Percentiles rank a stretch among this genome's conserved stretches.
Conservation (phyloP, 1,140 invertebrate genomes). For the Drosophila funebris region DNA sequence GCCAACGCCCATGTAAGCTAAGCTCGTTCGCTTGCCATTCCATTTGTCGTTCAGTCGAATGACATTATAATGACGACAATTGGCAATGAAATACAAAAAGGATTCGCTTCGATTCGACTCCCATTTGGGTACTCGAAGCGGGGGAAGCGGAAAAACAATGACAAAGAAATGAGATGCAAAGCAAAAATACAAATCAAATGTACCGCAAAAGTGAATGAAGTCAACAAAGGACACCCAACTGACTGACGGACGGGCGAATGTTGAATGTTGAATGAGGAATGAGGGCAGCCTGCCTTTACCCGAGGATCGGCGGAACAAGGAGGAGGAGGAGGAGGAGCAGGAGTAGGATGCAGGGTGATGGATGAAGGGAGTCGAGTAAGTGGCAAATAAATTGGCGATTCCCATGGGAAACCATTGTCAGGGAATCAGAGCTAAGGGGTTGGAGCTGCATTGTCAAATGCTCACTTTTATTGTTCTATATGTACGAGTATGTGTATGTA, state of each 20-base stretch:
- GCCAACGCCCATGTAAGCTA: conserved; percentile 3
- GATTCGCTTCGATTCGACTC: conserved; percentile 37
- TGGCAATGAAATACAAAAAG: conserved; percentile 40
- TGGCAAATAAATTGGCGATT: conserved; percentile 79
- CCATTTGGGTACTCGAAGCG: conserved; percentile 40
- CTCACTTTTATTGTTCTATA: conserved; percentile 71
- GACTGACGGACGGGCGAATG: conserved; percentile 67
- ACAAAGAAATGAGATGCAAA: conserved; percentile 44
- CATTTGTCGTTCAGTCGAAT: conserved; percentile 36
- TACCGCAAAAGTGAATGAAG: conserved; percentile 81
- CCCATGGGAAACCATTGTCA: conserved; percentile 59
- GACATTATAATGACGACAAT: conserved; percentile 74
- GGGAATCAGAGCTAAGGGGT: too few relatives aligned
- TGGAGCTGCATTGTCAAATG: conserved; percentile 67
- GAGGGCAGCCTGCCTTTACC: background rate
- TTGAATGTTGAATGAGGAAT: conserved; percentile 30
- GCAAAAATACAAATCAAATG: conserved; percentile 78
- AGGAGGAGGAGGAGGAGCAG: too few relatives aligned
- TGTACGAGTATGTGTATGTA: too few relatives aligned
- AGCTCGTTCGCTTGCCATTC: conserved; percentile 22
- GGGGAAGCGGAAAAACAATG: conserved; percentile 54
- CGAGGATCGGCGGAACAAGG: background rate
- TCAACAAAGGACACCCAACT: conserved; percentile 71
- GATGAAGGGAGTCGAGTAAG: conserved; percentile 46
- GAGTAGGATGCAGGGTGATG: background rate